Evolutionary conservation across 2,888 invertebrate species (phyloP).

Genomic region (Apantesis nais): DNA sequence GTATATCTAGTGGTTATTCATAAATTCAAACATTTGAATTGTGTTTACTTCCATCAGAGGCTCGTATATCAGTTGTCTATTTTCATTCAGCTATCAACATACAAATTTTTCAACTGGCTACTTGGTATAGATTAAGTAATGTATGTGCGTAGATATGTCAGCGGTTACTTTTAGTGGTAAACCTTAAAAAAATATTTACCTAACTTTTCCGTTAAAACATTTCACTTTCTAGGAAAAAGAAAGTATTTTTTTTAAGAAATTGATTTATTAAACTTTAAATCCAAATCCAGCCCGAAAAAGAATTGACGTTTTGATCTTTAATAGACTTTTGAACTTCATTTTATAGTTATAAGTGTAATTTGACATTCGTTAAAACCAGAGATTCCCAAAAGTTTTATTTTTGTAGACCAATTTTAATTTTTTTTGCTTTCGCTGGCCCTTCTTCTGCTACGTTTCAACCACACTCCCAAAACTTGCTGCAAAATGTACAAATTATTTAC

Average conservation of each 20-base stretch:
- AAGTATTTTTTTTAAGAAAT: background rate
- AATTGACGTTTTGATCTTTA: no score
- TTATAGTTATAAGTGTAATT: no score
- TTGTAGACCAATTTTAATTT: no score
- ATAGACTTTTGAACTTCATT: no score
- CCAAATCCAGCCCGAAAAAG: no score
- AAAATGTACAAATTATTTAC: no score
- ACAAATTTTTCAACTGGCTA: slow-evolving; percentile 59
- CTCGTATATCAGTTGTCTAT: slow-evolving; percentile 69
- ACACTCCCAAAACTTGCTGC: no score
- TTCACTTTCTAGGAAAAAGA: background rate
- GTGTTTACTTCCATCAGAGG: slow-evolving; percentile 65
- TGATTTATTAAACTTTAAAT: background rate
- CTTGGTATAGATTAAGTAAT: slow-evolving; percentile 47
- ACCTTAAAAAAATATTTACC: background rate
- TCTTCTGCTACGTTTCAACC: no score
- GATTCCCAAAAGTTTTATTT: no score
- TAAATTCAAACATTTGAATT: slow-evolving; percentile 67
- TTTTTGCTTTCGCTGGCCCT: no score
- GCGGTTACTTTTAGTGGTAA: background rate
- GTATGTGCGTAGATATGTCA: slow-evolving; percentile 20
- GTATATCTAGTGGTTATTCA: slow-evolving; percentile 66
- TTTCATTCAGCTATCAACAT: slow-evolving; percentile 64
- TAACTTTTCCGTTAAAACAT: no score
- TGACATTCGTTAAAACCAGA: no score